Evolutionary conservation across 1,140 invertebrate genomes (phyloP), one percentile per base, ranked within the genome.

Genomic region (Tenebrio molitor): DNA sequence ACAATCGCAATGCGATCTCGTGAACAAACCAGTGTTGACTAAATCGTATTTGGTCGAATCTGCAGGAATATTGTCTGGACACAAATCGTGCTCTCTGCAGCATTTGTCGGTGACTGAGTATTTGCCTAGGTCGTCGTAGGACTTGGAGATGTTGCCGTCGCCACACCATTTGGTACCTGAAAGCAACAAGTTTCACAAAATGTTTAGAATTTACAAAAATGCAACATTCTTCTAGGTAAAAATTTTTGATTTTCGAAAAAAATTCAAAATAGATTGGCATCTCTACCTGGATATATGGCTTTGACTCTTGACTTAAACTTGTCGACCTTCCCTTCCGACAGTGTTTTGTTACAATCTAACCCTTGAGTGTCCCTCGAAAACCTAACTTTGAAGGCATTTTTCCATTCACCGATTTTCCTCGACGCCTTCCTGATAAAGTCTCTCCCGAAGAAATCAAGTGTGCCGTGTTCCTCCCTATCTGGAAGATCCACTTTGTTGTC

Each of bases 1-100:
- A 79, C 92, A 93, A 6, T 84, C 81, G 75, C 91, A 93, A 74
- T 87, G 86, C 12, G 92, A 82, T 72, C 87, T 77, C 1, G 85
- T 85, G 69, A 86, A 87, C 2, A 87, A 72, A 2, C 87, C 88
- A 67, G 85, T 87, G 58, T 83, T 84, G 2, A 29, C 5, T 8
- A 83, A 69, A 14, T 74, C 76, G 12, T 69, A 19, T 10, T 64
- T 14, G 0, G 15, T 64, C 3, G 69, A 17, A 2, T 74, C 75
- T 0, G 76, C 77, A 0, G 7, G 3, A 1, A 85, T 74, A 23
- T 71, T 68, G 1, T 77, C 67, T 0, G 62, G 62, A 69, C 84
- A 85, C 4, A 63, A 36, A 64, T 84, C 83, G 14, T 85, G 82
- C 17, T 69, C 71, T 41, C 77, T 77, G 36, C 88, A 90, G 71